Evolutionary conservation across 2,113 vertebrate genomes (phyloP).

Genomic region (Nerophis ophidion): DNA sequence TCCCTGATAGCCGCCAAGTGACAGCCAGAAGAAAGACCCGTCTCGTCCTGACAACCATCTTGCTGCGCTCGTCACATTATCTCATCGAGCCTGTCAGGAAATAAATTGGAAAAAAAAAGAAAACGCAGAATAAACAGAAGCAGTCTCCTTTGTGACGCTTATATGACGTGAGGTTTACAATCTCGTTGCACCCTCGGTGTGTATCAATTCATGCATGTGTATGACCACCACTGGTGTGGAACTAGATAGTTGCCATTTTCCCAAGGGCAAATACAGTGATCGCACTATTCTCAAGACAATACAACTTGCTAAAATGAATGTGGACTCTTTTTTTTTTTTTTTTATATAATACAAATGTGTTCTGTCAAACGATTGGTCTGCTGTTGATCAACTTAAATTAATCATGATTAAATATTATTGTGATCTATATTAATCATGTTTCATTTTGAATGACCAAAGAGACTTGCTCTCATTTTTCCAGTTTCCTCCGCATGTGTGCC

Average conservation of each 20-base stretch:
- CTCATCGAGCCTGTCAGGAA: conserved; percentile 57
- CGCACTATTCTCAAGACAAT: neutral
- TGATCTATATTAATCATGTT: too few relatives aligned
- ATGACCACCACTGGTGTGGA: conserved; percentile 20
- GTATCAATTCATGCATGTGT: conserved; percentile 31
- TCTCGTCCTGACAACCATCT: conserved; percentile 44
- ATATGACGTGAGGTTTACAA: conserved; percentile 23
- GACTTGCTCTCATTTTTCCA: too few relatives aligned
- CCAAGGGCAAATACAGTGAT: conserved; percentile 20
- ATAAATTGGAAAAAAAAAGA: conserved; percentile 50
- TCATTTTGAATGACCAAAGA: too few relatives aligned
- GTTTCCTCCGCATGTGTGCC: too few relatives aligned
- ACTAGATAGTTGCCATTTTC: conserved; percentile 10
- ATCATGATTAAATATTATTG: too few relatives aligned
- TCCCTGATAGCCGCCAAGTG: conserved; percentile 45
- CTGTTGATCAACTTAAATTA: too few relatives aligned
- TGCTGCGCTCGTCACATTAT: conserved; percentile 47
- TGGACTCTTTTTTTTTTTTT: too few relatives aligned
- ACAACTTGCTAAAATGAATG: neutral
- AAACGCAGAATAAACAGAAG: conserved; percentile 22
- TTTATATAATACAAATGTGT: too few relatives aligned
- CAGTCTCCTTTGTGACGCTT: conserved; percentile 18
- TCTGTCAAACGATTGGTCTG: too few relatives aligned
- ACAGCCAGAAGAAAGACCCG: conserved; percentile 37
- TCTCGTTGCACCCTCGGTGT: conserved; percentile 22